Conservation (phyloP, 2,797 vertebrate genomes). For the Oreonectes daqikongensis region DNA sequence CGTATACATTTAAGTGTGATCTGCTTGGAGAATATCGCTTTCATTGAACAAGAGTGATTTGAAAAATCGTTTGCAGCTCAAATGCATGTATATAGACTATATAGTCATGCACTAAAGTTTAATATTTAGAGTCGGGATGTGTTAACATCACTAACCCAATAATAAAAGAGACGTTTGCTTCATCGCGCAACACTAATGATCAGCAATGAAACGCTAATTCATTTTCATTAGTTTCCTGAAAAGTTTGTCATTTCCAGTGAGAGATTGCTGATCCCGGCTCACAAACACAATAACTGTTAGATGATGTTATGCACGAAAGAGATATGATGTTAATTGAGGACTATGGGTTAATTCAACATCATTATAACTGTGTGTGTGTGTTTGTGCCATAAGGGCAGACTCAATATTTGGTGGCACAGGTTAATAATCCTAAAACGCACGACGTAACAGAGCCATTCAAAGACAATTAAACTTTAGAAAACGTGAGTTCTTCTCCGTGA, state of each 20-base stretch:
- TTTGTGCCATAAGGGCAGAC: not conserved
- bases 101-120: not conserved
- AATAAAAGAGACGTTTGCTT: slow-evolving; percentile 3
- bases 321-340: slow-evolving; percentile 28
- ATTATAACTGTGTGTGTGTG: slow-evolving; percentile 17
- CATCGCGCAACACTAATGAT: slow-evolving; percentile 1
- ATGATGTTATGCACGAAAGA: no score
- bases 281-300: slow-evolving; percentile 16
- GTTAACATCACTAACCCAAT: not conserved
- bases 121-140: not conserved
- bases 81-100: no score
- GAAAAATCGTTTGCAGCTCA: not conserved
- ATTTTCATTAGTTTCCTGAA: slow-evolving; percentile 29
- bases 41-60: not conserved
- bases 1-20: not conserved
- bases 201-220: slow-evolving; percentile 3
- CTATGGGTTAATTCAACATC: slow-evolving; percentile 29
- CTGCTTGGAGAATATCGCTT: not conserved
- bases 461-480: no score
- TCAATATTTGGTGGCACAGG: not conserved
- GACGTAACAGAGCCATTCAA: not conserved
- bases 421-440: slow-evolving; percentile 14
- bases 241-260: slow-evolving; percentile 27
- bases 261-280: slow-evolving; percentile 17
- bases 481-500: no score